Evolutionary conservation across 2,888 invertebrate species (phyloP), one percentile per base, ranked within the genome.

Genomic region (Oscheius sp.): DNA sequence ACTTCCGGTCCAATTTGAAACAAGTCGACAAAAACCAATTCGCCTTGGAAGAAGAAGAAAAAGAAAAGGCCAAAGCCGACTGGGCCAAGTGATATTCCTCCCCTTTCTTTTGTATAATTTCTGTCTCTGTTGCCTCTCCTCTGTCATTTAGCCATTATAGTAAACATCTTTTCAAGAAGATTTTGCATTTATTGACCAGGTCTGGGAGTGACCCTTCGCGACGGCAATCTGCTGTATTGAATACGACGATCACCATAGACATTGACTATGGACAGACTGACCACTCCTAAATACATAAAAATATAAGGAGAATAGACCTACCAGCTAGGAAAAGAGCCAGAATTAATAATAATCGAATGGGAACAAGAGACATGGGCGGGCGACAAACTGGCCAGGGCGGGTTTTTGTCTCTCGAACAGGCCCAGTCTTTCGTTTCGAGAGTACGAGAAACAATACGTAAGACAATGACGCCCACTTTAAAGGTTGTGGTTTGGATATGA

Each of bases 1-100:
- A 88, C 76, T 87, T 88, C 85, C 84, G 87, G 29, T 75, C 81
- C 55, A 83, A 84, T 43, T 85, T 88, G 73, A 88, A 88, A 72
- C 76, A 78, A 43, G 79, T 88, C 78, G 87, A 88, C 70, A 84
- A 84, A 77, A 84, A 86, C 74, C 82, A 87, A 72, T 85, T 83
- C 75, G 80, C 84, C 41, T 41, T 88, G 56, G 85, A 86, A 68
- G 87, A 82, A 69, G 84, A 78, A 59, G 76, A 73, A 52, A 56
- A 77, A 61, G 76, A 79, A 73, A 75, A 76, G 73, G 75, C 76
- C 58, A 82, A 82, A 73, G 78, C 82, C 70, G 77, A 78, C 16
- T 82, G 82, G 82, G 82, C 80, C 58, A 82, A 82, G 71, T 78
- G 78, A 71, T 56, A 21, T n/a, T 3, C 18, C 23, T 6, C 35